Conservation (phyloP, 2,113 vertebrate genomes). For the Callorhinus ursinus region DNA sequence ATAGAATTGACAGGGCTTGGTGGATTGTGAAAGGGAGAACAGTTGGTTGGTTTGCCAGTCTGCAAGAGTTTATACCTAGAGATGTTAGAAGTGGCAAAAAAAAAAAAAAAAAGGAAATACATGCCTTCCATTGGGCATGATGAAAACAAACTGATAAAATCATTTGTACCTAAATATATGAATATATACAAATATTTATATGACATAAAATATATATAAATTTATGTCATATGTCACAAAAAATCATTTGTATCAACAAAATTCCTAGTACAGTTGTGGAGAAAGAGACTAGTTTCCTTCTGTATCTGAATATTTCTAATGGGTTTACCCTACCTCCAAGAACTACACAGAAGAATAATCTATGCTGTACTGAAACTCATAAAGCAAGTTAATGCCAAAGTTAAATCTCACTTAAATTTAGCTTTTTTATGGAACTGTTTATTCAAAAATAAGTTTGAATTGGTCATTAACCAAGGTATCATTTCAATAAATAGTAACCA, state of each 20-base stretch:
- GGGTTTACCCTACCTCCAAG: neutral
- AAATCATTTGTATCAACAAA: neutral
- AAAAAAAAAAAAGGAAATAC: neutral
- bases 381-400: neutral
- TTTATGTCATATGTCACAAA: neutral
- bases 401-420: slow-evolving; percentile 15
- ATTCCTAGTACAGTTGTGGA: neutral
- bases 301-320: neutral
- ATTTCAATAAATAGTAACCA: neutral
- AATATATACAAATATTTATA: neutral
- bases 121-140: neutral
- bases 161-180: neutral
- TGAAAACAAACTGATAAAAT: neutral
- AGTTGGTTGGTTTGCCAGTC: neutral
- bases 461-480: neutral
- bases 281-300: neutral
- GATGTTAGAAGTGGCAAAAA: neutral
- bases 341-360: neutral
- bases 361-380: neutral
- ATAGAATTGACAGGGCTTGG: neutral
- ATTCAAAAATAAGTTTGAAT: neutral
- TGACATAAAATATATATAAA: neutral
- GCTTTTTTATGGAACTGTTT: neutral
- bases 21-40: neutral
- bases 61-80: neutral